Base-by-base conservation (phyloP, 2,888 invertebrate species). In the Salpingus planirostris region DNA sequence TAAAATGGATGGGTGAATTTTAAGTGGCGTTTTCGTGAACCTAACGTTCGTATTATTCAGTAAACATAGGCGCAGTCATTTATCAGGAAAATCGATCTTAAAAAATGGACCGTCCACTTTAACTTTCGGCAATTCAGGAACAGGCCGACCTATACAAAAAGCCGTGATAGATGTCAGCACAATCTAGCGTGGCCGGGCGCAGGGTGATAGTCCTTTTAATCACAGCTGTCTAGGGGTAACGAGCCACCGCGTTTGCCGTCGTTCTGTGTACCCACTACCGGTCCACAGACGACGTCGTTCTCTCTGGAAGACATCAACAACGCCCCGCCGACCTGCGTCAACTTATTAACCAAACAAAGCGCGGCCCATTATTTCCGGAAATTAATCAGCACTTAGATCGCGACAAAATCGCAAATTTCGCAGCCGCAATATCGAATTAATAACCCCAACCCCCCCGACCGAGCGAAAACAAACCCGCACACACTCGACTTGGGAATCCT, bases 81-180 rank as follows among this genome's bases (percentile, higher is more conserved):
- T 43, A 43, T 43, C 40, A 43, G 32, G 30, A 29, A 32, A 40
- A 43, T 43, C 42, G 42, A 40, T 43, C 36, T 43, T 43, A 43
- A 43, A 43, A 43, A 43, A 40, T 43, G 42, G 33, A 43, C 42
- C 34, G 42, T 42, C 42, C 42, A 42, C 42, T 42, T 39, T 36
- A 42, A 42, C 42, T 43, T 43, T 41, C 38, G 38, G 30, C 38
- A 41, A 43, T 43, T 43, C 41, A 41, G 26, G 35, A 43, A 30
- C 40, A 40, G 38, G 31, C 27, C 36, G 36, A 32, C 24, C 35
- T 40, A 36, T 41, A 41, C 43, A 43, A 43, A 41, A 41, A 38
- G 29, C 34, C 18, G 37, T 41, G 38, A 41, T 43, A 43, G 40
- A 43, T 43, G 40, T 41, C 38, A 38, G 41, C 34, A 38, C 43